Conservation (phyloP, 92 coral and sea anemone genomes). For the Micromussa lordhowensis region DNA sequence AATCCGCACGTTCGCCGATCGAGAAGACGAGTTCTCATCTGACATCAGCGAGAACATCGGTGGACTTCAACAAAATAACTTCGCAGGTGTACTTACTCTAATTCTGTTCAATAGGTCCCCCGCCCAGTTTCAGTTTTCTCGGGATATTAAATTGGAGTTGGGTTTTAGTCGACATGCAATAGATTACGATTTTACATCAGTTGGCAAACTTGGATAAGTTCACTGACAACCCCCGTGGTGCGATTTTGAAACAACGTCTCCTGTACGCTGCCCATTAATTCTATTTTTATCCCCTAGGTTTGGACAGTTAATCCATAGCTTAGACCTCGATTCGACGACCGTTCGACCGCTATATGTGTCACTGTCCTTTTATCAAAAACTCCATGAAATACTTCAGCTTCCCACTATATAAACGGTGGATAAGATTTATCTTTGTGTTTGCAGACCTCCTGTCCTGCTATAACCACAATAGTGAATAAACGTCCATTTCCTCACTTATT, state of each 20-base stretch:
- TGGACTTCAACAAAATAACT: background rate
- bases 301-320: background rate
- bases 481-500: conserved; percentile 7
- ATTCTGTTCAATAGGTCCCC: background rate
- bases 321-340: background rate
- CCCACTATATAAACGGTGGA: background rate
- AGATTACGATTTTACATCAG: background rate
- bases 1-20: background rate
- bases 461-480: conserved; percentile 28
- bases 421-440: background rate
- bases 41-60: background rate
- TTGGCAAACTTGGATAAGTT: background rate
- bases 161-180: too few species aligned
- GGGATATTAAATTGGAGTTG: background rate
- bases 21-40: background rate
- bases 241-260: background rate
- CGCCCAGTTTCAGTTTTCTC: background rate
- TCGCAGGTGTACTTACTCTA: background rate
- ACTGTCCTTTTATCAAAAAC: background rate
- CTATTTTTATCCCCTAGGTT: background rate
- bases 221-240: background rate
- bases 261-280: background rate
- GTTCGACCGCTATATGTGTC: background rate
- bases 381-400: background rate
- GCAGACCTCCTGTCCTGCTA: conserved; percentile 4